phyloP scores from a whole-genome alignment of 1,140 invertebrate genomes.

The Leptinotarsa lineolata region DNA sequence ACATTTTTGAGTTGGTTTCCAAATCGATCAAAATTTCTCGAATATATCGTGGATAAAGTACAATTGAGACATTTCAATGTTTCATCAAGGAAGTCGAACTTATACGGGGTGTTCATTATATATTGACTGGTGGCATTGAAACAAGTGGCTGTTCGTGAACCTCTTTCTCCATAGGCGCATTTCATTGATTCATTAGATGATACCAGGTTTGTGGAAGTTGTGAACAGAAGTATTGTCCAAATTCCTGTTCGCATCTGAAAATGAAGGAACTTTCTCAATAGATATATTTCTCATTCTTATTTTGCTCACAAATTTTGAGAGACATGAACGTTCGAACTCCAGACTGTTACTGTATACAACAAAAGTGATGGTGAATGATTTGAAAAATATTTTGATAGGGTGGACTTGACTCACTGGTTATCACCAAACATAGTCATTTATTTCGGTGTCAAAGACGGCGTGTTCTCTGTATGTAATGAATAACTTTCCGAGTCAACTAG shows the following conservation, averaged over 20 bases:
- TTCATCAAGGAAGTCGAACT: conserved; percentile 53
- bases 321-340: too few species aligned
- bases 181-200: conserved; percentile 37
- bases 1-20: conserved; percentile 50
- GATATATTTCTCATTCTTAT: too few species aligned
- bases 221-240: conserved; percentile 9
- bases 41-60: conserved; percentile 42
- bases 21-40: conserved; percentile 49
- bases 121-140: conserved; percentile 46
- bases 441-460: too few species aligned
- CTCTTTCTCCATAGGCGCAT: conserved; percentile 52
- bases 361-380: too few species aligned
- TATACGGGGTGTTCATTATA: conserved; percentile 49
- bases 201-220: neutral
- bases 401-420: too few species aligned
- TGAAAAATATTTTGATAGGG: too few species aligned
- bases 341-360: too few species aligned
- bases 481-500: too few species aligned
- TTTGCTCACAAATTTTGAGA: too few species aligned
- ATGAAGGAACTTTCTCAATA: conserved; percentile 18
- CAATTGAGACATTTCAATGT: conserved; percentile 50
- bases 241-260: conserved; percentile 24
- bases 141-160: conserved; percentile 53
- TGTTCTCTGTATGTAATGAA: too few species aligned
- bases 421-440: too few species aligned